Base-by-base conservation (phyloP, 2,888 invertebrate genomes). In the Gisinianus flammeolus region DNA sequence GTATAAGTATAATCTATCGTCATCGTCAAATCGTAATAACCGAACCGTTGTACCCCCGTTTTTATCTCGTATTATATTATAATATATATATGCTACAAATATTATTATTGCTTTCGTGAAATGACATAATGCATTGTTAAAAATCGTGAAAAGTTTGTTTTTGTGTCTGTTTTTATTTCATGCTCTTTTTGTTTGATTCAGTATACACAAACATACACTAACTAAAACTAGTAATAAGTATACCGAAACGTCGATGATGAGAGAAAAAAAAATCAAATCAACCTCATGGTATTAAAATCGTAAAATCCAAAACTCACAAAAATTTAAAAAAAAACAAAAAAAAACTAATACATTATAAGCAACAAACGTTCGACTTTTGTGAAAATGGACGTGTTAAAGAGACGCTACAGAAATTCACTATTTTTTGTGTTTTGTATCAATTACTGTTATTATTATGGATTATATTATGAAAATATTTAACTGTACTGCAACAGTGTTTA, bases 271-370 rank as follows among this genome's bases (percentile, higher is more conserved):
- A 62, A 26, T 24, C 22, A 24, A 26, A 62, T 12, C 62, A 22
- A 62, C 62, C 62, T 62, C 24, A 62, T 62, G 62, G 62, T 62
- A 62, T 62, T 62, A 62, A 62, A 62, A 62, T 26, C 54, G 54
- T 62, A 26, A 62, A 24, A 62, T 26, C 24, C 26, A 62, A 16
- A 62, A 54, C 54, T 16, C 19, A 16, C 44, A 44, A 44, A 44
- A 44, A 44, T 2, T 35, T 8, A 35, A 12, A 35, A 35, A 35
- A 44, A 44, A 44, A 44, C 44, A 12, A 16, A 44, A 1, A 16
- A 44, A 44, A 44, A 12, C 16, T 44, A 44, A 16, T 16, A 4
- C 19, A 44, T 44, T 35, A 35, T 35, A 35, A 35, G 5, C 5
- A 35, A 35, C 12, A 35, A 8, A 12, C 35, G 35, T 35, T 35